Percentiles rank a stretch among this genome's conserved stretches.
Conservation (phyloP, 2,888 invertebrate genomes). For the Tubulanus polymorphus region DNA sequence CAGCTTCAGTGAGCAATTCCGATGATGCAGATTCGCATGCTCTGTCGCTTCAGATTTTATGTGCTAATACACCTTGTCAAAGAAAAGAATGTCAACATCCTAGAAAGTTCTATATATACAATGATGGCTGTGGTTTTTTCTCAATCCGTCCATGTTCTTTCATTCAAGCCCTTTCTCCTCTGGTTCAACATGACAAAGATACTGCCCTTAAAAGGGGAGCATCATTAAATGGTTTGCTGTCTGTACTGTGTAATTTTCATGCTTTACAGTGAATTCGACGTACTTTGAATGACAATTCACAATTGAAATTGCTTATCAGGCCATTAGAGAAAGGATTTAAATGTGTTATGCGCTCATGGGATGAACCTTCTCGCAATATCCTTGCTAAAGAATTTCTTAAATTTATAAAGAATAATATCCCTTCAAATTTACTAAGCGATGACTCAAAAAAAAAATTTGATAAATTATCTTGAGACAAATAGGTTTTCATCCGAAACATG, state of each 20-base stretch:
- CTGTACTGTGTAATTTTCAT: conserved; percentile 9
- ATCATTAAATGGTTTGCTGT: not conserved
- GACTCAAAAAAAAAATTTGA: conserved; percentile 1
- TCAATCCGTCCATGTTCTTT: conserved; percentile 1
- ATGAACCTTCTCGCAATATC: not conserved
- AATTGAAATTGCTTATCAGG: conserved; percentile 1
- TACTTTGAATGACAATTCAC: not conserved
- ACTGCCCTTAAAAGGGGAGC: conserved; percentile 3
- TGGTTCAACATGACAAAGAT: conserved; percentile 10
- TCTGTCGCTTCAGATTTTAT: conserved; percentile 1
- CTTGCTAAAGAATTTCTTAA: not conserved
- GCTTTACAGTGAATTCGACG: conserved; percentile 5
- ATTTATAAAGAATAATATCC: conserved; percentile 4
- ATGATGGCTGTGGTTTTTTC: conserved; percentile 9
- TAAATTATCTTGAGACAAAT: conserved; percentile 2
- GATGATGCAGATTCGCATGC: conserved; percentile 3
- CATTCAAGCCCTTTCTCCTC: not conserved
- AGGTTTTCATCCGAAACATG: conserved; percentile 7
- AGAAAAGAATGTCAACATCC: conserved; percentile 1
- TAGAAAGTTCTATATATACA: not conserved
- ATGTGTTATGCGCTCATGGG: conserved; percentile 5
- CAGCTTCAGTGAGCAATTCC: not conserved
- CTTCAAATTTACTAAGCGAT: not conserved
- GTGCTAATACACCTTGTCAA: conserved; percentile 4
- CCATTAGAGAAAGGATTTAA: conserved; percentile 9